phyloP scores from a whole-genome alignment of 2,888 invertebrate species.

The Teinopalpus imperialis region DNA sequence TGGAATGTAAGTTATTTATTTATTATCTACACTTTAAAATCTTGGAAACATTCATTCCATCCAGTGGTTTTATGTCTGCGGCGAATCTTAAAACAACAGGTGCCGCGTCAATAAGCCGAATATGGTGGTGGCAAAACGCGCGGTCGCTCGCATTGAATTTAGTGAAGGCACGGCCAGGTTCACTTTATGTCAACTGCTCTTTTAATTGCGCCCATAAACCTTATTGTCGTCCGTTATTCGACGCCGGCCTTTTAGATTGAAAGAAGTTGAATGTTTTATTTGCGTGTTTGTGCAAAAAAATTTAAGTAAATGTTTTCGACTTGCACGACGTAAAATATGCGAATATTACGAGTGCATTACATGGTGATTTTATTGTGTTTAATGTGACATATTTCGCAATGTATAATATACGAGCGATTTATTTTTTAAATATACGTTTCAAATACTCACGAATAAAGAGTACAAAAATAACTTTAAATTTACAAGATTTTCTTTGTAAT shows the following conservation, averaged over 20 bases:
- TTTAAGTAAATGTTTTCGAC: slow-evolving; percentile 9
- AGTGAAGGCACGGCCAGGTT: neutral
- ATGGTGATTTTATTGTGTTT: neutral
- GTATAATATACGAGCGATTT: too few relatives aligned
- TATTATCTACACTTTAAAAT: too few relatives aligned
- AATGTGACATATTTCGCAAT: neutral
- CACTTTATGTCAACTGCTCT: slow-evolving; percentile 19
- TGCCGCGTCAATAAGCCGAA: slow-evolving; percentile 26
- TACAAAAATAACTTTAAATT: too few relatives aligned
- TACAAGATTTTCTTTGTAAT: too few relatives aligned
- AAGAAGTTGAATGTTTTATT: slow-evolving; percentile 6
- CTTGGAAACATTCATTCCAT: slow-evolving; percentile 1
- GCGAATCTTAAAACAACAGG: slow-evolving; percentile 18
- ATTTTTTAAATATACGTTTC: too few relatives aligned
- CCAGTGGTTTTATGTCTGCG: slow-evolving; percentile 19
- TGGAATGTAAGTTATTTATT: too few relatives aligned
- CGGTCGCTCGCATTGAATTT: slow-evolving; percentile 13
- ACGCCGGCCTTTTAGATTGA: slow-evolving; percentile 3
- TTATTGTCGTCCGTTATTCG: neutral
- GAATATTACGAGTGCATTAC: neutral
- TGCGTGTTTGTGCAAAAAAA: slow-evolving; percentile 3
- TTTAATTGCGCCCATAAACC: slow-evolving; percentile 24
- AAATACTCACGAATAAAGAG: too few relatives aligned
- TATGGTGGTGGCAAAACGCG: slow-evolving; percentile 25
- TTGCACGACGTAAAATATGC: neutral